Evolutionary conservation across 2,888 invertebrate species (phyloP).

Genomic region (Eupithecia inturbata): DNA sequence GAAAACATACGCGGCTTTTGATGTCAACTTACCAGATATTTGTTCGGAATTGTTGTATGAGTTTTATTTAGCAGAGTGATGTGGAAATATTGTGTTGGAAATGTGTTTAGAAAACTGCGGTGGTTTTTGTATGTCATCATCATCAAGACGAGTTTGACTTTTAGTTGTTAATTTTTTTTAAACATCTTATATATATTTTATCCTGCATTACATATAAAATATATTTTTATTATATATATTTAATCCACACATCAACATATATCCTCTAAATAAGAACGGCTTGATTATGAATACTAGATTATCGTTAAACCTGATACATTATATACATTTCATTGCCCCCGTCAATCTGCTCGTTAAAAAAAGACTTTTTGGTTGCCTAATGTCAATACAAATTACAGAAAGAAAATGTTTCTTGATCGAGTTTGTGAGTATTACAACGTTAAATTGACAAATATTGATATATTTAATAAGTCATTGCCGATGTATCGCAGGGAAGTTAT

Average conservation of each 20-base stretch:
- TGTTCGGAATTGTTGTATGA: conserved; percentile 40
- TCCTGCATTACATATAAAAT: too few relatives aligned
- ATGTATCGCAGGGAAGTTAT: too few relatives aligned
- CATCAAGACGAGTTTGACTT: background rate
- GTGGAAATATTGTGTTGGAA: background rate
- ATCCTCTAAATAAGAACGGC: background rate
- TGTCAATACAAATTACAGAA: too few relatives aligned
- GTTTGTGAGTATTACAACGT: too few relatives aligned
- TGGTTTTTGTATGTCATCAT: background rate
- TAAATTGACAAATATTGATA: too few relatives aligned
- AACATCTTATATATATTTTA: too few relatives aligned
- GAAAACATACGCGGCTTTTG: conserved; percentile 67
- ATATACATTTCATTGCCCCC: too few relatives aligned
- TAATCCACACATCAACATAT: background rate
- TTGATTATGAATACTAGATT: background rate
- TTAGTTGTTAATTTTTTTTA: background rate
- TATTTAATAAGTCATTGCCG: too few relatives aligned
- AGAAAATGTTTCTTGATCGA: too few relatives aligned
- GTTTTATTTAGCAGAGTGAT: conserved; percentile 32
- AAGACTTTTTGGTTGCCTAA: too few relatives aligned
- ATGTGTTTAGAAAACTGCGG: conserved; percentile 4
- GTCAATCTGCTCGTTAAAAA: too few relatives aligned
- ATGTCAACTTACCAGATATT: conserved; percentile 54
- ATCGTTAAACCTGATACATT: background rate
- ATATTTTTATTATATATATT: too few relatives aligned